phyloP scores from a whole-genome alignment of 2,797 vertebrate species.

The Helicolenus hilgendorfi region DNA sequence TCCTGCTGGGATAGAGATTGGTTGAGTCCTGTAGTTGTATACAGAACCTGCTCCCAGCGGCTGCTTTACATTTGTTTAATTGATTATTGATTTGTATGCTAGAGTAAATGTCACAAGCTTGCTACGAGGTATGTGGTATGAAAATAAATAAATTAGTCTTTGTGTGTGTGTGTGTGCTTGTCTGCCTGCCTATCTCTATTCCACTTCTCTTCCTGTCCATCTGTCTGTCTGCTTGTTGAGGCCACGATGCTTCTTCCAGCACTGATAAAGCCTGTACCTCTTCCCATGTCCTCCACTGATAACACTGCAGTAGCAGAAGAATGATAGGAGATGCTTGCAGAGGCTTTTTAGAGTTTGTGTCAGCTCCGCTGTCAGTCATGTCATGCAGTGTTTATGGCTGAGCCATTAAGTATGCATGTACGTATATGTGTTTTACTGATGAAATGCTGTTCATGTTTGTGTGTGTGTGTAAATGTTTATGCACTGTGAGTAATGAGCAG shows the following conservation, averaged over 20 bases:
- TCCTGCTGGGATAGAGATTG: slow-evolving; percentile 14
- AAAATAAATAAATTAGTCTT: slow-evolving; percentile 7
- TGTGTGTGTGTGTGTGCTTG: not conserved
- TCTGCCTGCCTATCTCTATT: not conserved
- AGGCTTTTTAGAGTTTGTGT: slow-evolving; percentile 27
- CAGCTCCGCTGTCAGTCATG: slow-evolving; percentile 4
- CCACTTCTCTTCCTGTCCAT: slow-evolving; percentile 5
- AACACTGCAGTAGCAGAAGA: not conserved
- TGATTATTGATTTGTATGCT: slow-evolving; percentile 44
- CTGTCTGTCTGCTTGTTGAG: slow-evolving; percentile 22
- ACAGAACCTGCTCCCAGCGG: not conserved
- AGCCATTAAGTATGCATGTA: not conserved
- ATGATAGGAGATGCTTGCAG: slow-evolving; percentile 4
- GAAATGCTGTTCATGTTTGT: slow-evolving; percentile 21
- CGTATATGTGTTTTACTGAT: slow-evolving; percentile 13
- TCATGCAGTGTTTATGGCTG: slow-evolving; percentile 2
- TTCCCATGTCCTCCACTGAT: not conserved
- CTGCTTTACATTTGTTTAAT: slow-evolving; percentile 47
- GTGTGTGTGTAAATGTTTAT: slow-evolving; percentile 18
- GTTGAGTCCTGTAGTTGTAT: slow-evolving; percentile 18
- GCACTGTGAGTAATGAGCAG: slow-evolving; percentile 69
- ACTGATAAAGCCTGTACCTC: not conserved
- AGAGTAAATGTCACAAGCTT: slow-evolving; percentile 24
- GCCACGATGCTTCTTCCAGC: not conserved
- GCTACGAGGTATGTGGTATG: not conserved